These are phyloP conservation scores for Petrocephalus schoutedeni DNA, from an alignment of 2,797 vertebrate species.

Conservation along the genomic window DNA sequence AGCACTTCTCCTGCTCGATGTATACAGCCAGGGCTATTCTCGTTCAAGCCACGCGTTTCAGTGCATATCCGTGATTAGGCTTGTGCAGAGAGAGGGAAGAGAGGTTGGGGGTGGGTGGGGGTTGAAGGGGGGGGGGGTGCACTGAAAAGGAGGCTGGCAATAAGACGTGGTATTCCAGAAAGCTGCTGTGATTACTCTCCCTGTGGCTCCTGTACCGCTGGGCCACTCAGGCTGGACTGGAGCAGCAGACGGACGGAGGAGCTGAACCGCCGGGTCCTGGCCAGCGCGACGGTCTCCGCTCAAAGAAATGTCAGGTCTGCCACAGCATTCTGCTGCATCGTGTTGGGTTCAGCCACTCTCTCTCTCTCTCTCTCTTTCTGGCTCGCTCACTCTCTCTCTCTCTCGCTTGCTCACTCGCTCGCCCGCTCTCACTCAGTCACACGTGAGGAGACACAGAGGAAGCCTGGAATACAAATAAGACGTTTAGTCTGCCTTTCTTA, in stretches of 20 bases:
- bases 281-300: slow-evolving; percentile 46
- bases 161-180: slow-evolving; percentile 45
- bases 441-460: slow-evolving; percentile 56
- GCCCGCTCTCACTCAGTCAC: slow-evolving; percentile 60
- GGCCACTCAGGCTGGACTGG: slow-evolving; percentile 45
- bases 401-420: slow-evolving; percentile 37
- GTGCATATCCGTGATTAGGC: slow-evolving; percentile 42
- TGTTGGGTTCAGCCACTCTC: slow-evolving; percentile 58
- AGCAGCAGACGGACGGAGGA: slow-evolving; percentile 47
- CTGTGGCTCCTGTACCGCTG: not conserved
- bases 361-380: slow-evolving; percentile 35
- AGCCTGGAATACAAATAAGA: slow-evolving; percentile 66
- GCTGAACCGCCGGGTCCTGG: slow-evolving; percentile 40
- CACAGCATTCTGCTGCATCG: slow-evolving; percentile 65
- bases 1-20: slow-evolving; percentile 49
- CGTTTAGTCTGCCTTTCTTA: slow-evolving; percentile 53
- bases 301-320: slow-evolving; percentile 63
- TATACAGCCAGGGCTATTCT: slow-evolving; percentile 45
- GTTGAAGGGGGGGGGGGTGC: slow-evolving; percentile 14
- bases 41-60: slow-evolving; percentile 49
- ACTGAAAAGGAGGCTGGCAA: slow-evolving; percentile 29
- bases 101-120: slow-evolving; percentile 25
- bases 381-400: not conserved
- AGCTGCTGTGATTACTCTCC: slow-evolving; percentile 26
- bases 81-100: not conserved